A percentile compares a stretch with the other conserved stretches of the same genome.
phyloP scores from a whole-genome alignment of 2,797 vertebrate genomes.

The Microhierax caerulescens region DNA sequence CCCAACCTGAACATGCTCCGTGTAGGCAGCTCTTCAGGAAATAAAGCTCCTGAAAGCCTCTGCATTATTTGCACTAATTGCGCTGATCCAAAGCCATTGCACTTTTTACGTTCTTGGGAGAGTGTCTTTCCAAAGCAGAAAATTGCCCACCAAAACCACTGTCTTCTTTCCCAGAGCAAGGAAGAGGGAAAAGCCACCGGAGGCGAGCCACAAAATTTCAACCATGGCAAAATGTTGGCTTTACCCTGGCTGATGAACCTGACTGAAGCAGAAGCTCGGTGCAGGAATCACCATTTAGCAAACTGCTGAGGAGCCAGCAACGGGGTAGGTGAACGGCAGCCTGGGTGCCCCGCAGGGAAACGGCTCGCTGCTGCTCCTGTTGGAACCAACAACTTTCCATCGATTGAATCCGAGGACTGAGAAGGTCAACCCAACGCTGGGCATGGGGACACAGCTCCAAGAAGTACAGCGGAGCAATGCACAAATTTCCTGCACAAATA shows the following conservation, averaged over 20 bases:
- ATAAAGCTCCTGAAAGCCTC: neutral
- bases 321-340: neutral
- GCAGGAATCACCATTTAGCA: neutral
- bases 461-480: neutral
- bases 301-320: neutral
- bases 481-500: neutral
- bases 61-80: neutral
- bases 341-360: neutral
- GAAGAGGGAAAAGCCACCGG: neutral
- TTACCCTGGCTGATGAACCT: neutral
- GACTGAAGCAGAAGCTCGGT: neutral
- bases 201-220: neutral
- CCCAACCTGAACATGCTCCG: neutral
- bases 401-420: neutral
- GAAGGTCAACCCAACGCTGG: neutral
- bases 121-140: neutral
- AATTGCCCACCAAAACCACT: neutral
- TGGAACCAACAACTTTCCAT: neutral
- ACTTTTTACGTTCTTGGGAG: neutral
- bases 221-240: neutral
- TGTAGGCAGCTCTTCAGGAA: neutral
- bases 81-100: neutral
- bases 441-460: neutral
- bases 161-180: neutral
- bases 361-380: neutral